phyloP scores from a whole-genome alignment of 2,888 invertebrate species.

The Erpobdella octoculata region DNA sequence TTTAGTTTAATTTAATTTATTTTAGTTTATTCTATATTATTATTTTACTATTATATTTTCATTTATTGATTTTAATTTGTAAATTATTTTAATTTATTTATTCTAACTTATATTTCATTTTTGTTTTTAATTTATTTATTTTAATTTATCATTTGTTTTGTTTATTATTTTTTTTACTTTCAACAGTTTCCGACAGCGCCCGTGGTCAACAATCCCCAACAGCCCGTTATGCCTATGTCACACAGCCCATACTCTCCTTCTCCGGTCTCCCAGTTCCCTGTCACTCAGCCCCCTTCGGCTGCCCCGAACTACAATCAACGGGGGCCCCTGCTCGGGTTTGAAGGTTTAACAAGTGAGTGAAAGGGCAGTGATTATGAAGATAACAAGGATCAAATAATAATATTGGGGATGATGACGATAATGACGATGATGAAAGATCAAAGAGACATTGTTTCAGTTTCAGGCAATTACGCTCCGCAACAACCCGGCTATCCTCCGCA shows the following conservation, averaged over 20 bases:
- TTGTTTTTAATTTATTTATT: no score
- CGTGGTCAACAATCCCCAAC: no score
- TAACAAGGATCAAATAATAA: neutral
- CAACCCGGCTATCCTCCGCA: neutral
- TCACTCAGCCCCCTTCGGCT: slow-evolving; percentile 6
- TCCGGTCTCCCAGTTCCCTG: neutral
- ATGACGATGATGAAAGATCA: neutral
- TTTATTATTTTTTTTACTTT: neutral
- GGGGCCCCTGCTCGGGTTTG: slow-evolving; percentile 21
- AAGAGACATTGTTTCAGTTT: neutral
- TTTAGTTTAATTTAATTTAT: no score
- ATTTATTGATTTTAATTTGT: no score
- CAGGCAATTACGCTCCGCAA: neutral
- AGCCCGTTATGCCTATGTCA: slow-evolving; percentile 17
- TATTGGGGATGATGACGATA: neutral
- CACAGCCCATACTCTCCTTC: slow-evolving; percentile 26
- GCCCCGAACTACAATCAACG: neutral
- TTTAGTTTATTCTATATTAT: no score
- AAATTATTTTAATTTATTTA: no score
- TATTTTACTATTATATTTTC: no score
- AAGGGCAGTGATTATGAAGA: neutral
- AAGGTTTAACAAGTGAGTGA: slow-evolving; percentile 20
- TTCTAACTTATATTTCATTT: no score
- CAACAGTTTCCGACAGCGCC: neutral
- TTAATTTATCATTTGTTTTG: neutral